Conservation (phyloP, 2,888 invertebrate species). For the Pocota personata region DNA sequence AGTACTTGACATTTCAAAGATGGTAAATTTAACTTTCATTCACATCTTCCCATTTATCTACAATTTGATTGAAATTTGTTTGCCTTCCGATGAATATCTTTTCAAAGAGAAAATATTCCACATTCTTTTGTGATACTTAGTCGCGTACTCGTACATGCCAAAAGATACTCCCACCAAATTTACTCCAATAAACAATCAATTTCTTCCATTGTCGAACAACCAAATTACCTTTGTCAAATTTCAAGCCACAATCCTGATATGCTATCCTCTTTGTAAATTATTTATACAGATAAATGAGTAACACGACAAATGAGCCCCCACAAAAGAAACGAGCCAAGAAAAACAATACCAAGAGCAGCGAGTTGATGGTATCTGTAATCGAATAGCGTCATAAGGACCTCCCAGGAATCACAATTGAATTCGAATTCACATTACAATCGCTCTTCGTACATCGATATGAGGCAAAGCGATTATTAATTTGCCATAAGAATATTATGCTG, state of each 20-base stretch:
- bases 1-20: too few relatives aligned
- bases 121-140: too few relatives aligned
- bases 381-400: neutral
- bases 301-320: neutral
- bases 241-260: neutral
- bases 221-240: neutral
- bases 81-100: too few relatives aligned
- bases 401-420: neutral
- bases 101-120: too few relatives aligned
- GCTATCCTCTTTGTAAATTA: neutral
- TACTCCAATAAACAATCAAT: neutral
- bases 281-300: neutral
- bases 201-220: neutral
- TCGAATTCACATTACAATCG: neutral
- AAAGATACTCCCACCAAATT: too few relatives aligned
- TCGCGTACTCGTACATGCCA: too few relatives aligned
- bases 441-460: neutral
- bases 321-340: neutral
- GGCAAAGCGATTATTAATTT: slow-evolving; percentile 1
- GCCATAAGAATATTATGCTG: neutral
- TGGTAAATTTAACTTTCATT: too few relatives aligned
- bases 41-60: too few relatives aligned
- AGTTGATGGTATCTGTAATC: slow-evolving; percentile 11
- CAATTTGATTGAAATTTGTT: too few relatives aligned
- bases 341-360: neutral